Evolutionary conservation across 1,140 invertebrate species (phyloP), one percentile per base, ranked within the genome.

Genomic region (Caerostris extrusa): DNA sequence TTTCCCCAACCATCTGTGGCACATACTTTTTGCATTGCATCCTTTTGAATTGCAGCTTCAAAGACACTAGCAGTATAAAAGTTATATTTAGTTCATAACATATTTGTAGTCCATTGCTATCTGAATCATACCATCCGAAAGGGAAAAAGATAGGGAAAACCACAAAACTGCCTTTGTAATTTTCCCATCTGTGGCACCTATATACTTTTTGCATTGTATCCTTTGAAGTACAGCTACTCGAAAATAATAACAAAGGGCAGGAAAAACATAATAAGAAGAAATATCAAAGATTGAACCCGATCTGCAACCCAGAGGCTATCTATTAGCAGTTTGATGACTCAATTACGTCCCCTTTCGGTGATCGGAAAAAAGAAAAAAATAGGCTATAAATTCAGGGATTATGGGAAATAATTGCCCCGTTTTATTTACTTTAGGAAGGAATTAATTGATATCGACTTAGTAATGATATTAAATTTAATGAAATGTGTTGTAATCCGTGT

Each of bases 291-390:
- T 64, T 55, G 85, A 77, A 77, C 19, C 17, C 17, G 61, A 93
- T 93, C 91, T 50, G 6, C 60, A 55, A 55, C n/a, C 92, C 58
- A 81, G 86, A 58, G 92, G 92, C 67, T 19, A 81, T 93, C 85
- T 89, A 93, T 93, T 93, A 93, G 92, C 92, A 88, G 92, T 93
- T 93, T 93, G 92, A 93, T 93, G 92, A 89, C 86, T 93, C 92
- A 88, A 93, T 93, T 93, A 93, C 86, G 53, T 34, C 53, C 89
- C 67, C 82, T 89, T 82, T 64, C 57, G 10, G 14, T 56, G 85
- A 89, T 82, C 58, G 92, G 71, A 58, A 19, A 88, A 88, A 86
- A 56, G 58, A 19, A 88, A 88, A 91, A 93, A 89, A 81, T 61
- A 55, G 83, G 67, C 19, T 86, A 89, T 93, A 93, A 93, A 93